phyloP scores from a whole-genome alignment of 2,888 invertebrate genomes.

The Trisateles emortualis region DNA sequence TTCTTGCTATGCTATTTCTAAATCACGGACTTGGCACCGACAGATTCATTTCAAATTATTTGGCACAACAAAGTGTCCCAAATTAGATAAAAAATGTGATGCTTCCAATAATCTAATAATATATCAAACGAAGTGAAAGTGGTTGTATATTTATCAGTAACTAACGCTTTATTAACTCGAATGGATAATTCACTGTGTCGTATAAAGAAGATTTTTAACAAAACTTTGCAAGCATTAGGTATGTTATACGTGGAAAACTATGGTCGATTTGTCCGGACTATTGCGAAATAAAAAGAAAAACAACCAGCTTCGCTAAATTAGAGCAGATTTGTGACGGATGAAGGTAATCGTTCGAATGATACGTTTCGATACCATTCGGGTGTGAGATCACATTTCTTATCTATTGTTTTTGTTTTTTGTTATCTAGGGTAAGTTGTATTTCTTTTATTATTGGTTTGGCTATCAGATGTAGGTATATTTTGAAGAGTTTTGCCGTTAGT shows the following conservation, averaged over 20 bases:
- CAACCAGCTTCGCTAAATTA: constrained; percentile 19
- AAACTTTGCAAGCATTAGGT: constrained; percentile 50
- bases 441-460: no score
- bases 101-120: no score
- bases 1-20: no score
- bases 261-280: constrained; percentile 62
- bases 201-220: constrained; percentile 37
- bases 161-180: no score
- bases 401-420: neutral
- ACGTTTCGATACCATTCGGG: constrained; percentile 16
- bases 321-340: constrained; percentile 21
- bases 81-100: no score
- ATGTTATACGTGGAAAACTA: constrained; percentile 60
- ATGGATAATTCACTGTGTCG: constrained; percentile 18
- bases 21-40: no score
- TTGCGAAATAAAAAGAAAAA: constrained; percentile 48
- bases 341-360: constrained; percentile 33
- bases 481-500: no score
- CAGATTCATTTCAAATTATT: no score
- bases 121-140: no score
- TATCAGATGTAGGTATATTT: no score
- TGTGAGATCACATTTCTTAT: neutral
- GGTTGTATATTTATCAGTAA: no score
- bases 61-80: no score
- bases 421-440: neutral